Evolutionary conservation across 2,888 invertebrate species (phyloP).

Genomic region (Aphidius colemani): DNA sequence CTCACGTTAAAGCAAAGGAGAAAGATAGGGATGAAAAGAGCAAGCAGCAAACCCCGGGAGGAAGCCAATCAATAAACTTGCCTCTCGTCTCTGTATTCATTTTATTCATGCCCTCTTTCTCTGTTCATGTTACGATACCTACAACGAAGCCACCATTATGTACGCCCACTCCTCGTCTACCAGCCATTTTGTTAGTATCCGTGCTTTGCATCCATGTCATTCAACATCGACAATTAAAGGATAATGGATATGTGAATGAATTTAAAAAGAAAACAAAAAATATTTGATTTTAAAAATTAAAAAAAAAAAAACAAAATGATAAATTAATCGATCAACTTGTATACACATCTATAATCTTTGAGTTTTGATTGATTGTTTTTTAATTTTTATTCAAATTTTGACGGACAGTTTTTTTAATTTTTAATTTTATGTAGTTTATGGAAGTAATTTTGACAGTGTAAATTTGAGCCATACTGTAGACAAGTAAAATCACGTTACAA

Average conservation of each 20-base stretch:
- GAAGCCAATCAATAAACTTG: conserved; percentile 59
- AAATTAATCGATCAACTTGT: conserved; percentile 17
- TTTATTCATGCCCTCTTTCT: conserved; percentile 41
- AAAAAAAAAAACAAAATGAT: conserved; percentile 6
- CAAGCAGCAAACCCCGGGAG: conserved; percentile 50
- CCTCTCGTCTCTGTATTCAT: conserved; percentile 26
- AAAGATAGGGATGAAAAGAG: conserved; percentile 36
- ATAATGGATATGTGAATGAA: neutral
- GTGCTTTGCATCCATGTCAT: conserved; percentile 36
- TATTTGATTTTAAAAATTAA: conserved; percentile 10
- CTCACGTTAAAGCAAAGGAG: conserved; percentile 15
- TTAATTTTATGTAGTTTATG: neutral
- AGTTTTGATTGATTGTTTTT: neutral
- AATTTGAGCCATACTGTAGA: conserved; percentile 32
- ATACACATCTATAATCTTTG: conserved; percentile 27
- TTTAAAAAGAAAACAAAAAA: conserved; percentile 9
- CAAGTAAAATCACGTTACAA: conserved; percentile 39
- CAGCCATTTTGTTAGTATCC: conserved; percentile 58
- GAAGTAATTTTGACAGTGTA: too few relatives aligned
- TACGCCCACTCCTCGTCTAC: conserved; percentile 57
- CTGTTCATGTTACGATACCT: conserved; percentile 14
- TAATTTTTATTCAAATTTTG: too few relatives aligned
- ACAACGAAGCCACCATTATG: conserved; percentile 57
- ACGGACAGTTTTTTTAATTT: conserved; percentile 27
- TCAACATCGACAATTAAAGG: neutral